Evolutionary conservation across 2,113 vertebrate species (phyloP).

Genomic region (Nerophis lumbriciformis): DNA sequence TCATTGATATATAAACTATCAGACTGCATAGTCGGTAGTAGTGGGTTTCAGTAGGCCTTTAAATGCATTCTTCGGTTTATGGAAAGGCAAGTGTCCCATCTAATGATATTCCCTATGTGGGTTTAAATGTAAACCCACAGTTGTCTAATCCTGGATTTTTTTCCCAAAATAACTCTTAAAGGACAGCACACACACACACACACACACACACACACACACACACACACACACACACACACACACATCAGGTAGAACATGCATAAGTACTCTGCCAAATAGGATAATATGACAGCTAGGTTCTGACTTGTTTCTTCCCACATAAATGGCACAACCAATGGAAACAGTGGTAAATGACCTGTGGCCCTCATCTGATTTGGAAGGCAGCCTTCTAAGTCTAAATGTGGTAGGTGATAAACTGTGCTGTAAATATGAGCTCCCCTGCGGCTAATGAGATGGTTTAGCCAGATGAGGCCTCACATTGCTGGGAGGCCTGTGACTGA

Average conservation of each 20-base stretch:
- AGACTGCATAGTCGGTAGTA: too few species aligned
- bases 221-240: conserved; percentile 1
- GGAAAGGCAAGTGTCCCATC: neutral
- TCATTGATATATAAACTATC: too few species aligned
- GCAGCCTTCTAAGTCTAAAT: conserved; percentile 61
- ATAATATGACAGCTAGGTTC: conserved; percentile 20
- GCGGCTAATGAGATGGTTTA: conserved; percentile 74
- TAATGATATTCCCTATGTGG: neutral
- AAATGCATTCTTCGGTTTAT: neutral
- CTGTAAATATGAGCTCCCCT: conserved; percentile 66
- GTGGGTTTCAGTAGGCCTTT: too few species aligned
- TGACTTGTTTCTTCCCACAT: conserved; percentile 41
- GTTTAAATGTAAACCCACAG: neutral
- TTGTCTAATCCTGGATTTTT: conserved; percentile 18
- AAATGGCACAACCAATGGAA: conserved; percentile 32
- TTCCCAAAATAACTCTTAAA: conserved; percentile 25
- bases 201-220: neutral
- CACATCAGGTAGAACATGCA: neutral
- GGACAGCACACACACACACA: conserved; percentile 26
- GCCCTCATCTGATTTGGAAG: conserved; percentile 13
- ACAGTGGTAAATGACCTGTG: conserved; percentile 30
- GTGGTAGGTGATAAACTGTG: conserved; percentile 66
- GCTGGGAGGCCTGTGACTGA: conserved; percentile 67
- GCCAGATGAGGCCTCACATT: conserved; percentile 64
- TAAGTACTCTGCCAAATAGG: neutral